Base-by-base conservation (phyloP, 2,797 vertebrate genomes). In the Lagothrix lagotricha region DNA sequence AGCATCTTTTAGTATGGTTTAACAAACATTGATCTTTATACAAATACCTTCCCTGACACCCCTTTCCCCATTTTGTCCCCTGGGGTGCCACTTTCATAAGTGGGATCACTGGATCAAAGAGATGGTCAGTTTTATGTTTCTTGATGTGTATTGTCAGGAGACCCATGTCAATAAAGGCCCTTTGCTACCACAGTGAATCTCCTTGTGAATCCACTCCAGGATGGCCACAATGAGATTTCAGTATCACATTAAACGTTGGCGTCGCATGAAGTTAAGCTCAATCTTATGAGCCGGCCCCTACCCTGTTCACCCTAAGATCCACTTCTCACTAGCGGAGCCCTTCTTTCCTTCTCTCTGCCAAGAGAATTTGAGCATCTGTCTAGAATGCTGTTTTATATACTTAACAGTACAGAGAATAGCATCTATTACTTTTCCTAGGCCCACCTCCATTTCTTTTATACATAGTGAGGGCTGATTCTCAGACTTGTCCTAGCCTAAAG, bases 1-100 rank as follows among this genome's bases (percentile, higher is more conserved):
- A 41, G 72, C 26, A 20, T 75, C 64, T 81, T 88, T 85, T 20
- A 72, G 44, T 80, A 84, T 87, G 54, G 30, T 52, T 96, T 89
- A 72, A 36, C 39, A 73, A 61, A 24, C n/a, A 5, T 33, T 12
- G 17, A 8, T 58, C 44, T 75, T 58, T 70, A 30, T 4, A 39
- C 8, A 24, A 33, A 39, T 15, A 22, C 10, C 19, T 58, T 80
- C 44, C 75, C 33, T 17, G 7, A 67, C 61, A 50, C n/a, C 26
- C 39, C 33, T 44, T 17, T 30, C 75, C 44, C 75, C 15, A 11
- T 67, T 44, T 75, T 58, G 1, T 72, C 46, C 36, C 58, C 36
- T 52, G 24, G 17, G 41, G 41, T 39, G 57, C 83, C 54, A 30
- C 58, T 93, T 80, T 92, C 48, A 30, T 72, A 50, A 22, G 13